Conservation (phyloP, 2,113 vertebrate genomes). For the Pygathrix nemaeus region DNA sequence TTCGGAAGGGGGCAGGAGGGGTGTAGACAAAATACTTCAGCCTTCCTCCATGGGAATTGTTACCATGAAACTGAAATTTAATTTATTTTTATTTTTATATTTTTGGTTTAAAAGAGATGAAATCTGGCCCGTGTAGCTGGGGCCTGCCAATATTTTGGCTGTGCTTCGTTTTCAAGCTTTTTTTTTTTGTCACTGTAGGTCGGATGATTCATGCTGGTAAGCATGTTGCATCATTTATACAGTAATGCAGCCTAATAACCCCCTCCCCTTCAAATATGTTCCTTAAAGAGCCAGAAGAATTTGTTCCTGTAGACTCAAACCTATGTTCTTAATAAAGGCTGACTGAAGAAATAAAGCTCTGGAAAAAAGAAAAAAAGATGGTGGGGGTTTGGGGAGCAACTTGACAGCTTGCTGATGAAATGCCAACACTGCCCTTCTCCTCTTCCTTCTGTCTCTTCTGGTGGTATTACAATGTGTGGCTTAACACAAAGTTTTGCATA, state of each 20-base stretch:
- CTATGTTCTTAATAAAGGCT: constrained; percentile 84
- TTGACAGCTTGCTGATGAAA: constrained; percentile 81
- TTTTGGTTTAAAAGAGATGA: constrained; percentile 62
- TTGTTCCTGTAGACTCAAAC: constrained; percentile 82
- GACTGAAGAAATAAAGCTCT: constrained; percentile 80
- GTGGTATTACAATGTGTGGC: constrained; percentile 67
- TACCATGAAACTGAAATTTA: constrained; percentile 66
- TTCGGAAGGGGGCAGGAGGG: neutral
- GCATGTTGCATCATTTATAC: constrained; percentile 84
- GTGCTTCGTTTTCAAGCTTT: constrained; percentile 71
- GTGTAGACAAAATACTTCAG: constrained; percentile 78
- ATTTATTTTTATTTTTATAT: neutral
- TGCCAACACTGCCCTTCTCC: constrained; percentile 52
- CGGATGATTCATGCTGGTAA: constrained; percentile 82
- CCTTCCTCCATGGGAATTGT: constrained; percentile 70
- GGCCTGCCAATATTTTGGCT: constrained; percentile 80
- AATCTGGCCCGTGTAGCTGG: constrained; percentile 69
- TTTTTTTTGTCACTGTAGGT: constrained; percentile 77
- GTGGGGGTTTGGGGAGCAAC: constrained; percentile 67
- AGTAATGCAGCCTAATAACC: constrained; percentile 79
- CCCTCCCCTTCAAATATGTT: constrained; percentile 81
- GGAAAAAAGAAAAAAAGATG: constrained; percentile 17
- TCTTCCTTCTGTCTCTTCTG: constrained; percentile 7
- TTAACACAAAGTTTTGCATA: constrained; percentile 75
- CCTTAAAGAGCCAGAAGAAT: constrained; percentile 84